These are phyloP conservation scores for Exephanes ischioxanthus DNA, from an alignment of 2,888 invertebrate genomes.

Conservation along the genomic window DNA sequence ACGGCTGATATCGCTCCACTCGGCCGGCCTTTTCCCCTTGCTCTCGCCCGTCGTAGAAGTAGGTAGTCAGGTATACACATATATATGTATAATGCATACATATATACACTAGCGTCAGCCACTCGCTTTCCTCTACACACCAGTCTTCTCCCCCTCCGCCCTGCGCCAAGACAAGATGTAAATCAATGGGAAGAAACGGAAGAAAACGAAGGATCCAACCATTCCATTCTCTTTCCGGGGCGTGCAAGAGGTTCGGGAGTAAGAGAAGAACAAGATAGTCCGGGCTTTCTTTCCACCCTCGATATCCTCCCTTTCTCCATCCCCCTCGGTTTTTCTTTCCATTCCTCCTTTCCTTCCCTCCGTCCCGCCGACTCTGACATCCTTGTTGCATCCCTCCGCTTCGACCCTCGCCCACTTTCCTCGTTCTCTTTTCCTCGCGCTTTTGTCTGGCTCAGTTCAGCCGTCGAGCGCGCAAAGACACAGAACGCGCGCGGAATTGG, in stretches of 20 bases:
- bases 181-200: conserved; percentile 82
- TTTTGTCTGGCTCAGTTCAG: conserved; percentile 76
- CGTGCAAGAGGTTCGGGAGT: conserved; percentile 37
- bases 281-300: conserved; percentile 68
- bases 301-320: conserved; percentile 58
- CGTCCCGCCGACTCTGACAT: conserved; percentile 52
- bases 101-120: conserved; percentile 15
- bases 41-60: conserved; percentile 33
- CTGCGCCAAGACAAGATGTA: conserved; percentile 82
- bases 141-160: conserved; percentile 67
- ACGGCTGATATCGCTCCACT: conserved; percentile 82
- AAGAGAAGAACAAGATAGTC: conserved; percentile 53
- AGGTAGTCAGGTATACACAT: background rate
- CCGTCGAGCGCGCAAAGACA: conserved; percentile 72
- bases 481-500: conserved; percentile 75
- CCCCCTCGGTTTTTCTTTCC: conserved; percentile 52
- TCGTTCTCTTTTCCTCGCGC: conserved; percentile 61
- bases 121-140: conserved; percentile 36
- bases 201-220: conserved; percentile 76
- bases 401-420: conserved; percentile 53
- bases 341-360: conserved; percentile 54
- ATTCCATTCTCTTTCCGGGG: conserved; percentile 68
- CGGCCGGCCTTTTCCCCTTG: conserved; percentile 58
- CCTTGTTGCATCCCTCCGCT: conserved; percentile 57
- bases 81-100: background rate